phyloP scores from a whole-genome alignment of 2,797 vertebrate genomes.

The Scarus forsteni region DNA sequence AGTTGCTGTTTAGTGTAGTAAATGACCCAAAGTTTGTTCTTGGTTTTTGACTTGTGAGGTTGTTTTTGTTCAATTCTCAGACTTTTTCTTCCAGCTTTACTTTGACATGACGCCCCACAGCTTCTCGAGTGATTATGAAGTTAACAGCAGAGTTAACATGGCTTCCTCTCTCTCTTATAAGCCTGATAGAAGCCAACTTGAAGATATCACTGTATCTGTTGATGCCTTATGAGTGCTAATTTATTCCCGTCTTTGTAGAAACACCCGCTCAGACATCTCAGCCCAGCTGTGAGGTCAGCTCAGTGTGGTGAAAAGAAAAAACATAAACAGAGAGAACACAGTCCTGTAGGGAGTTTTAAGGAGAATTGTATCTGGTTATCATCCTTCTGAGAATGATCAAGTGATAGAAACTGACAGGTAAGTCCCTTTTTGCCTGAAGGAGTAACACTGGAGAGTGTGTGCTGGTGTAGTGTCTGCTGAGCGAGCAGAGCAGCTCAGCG shows the following conservation, averaged over 20 bases:
- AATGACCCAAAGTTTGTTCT: conserved; percentile 28
- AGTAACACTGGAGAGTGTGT: conserved; percentile 33
- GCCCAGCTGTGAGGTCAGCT: conserved; percentile 43
- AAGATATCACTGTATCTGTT: conserved; percentile 12
- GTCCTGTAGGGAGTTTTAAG: conserved; percentile 30
- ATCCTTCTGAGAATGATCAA: conserved; percentile 34
- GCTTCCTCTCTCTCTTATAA: conserved; percentile 28
- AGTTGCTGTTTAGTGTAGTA: background rate
- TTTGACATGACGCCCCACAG: conserved; percentile 27
- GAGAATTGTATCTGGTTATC: conserved; percentile 32
- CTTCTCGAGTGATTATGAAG: conserved; percentile 37
- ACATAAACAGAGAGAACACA: conserved; percentile 29
- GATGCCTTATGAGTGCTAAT: conserved; percentile 19
- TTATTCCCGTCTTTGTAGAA: conserved; percentile 23
- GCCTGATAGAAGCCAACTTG: conserved; percentile 20
- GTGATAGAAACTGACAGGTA: conserved; percentile 24
- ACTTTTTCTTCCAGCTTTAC: conserved; percentile 11
- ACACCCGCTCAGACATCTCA: conserved; percentile 25
- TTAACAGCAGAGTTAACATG: conserved; percentile 17
- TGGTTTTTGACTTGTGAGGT: conserved; percentile 18
- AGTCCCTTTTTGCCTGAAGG: conserved; percentile 32
- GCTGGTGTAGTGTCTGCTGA: conserved; percentile 45
- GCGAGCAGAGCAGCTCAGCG: conserved; percentile 74
- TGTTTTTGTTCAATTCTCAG: conserved; percentile 10
- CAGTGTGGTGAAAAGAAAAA: conserved; percentile 23